A percentile compares a stretch with the other conserved stretches of the same genome.
Evolutionary conservation across 2,888 invertebrate species (phyloP).

Genomic region (Pyralis farinalis): DNA sequence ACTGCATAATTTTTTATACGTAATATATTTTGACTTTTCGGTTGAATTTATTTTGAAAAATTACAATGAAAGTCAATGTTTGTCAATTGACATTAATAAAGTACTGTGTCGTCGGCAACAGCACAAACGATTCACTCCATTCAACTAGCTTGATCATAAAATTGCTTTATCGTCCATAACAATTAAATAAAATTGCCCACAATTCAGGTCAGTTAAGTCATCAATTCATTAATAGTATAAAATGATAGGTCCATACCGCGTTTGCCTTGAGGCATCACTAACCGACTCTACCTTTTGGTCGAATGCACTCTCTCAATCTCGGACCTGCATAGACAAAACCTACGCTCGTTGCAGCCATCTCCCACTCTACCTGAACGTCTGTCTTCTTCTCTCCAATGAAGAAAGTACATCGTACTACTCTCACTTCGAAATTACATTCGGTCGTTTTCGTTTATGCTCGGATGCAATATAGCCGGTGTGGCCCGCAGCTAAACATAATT

Average conservation of each 20-base stretch:
- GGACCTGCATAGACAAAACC: slow-evolving; percentile 63
- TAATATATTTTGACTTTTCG: too few species aligned
- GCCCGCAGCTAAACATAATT: slow-evolving; percentile 73
- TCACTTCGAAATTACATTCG: slow-evolving; percentile 71
- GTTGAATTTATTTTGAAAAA: too few species aligned
- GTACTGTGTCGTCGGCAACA: slow-evolving; percentile 1
- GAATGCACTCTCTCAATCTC: slow-evolving; percentile 64
- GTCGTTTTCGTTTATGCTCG: slow-evolving; percentile 72
- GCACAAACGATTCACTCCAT: slow-evolving; percentile 40
- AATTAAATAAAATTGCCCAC: slow-evolving; percentile 63
- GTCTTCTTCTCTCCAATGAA: slow-evolving; percentile 46
- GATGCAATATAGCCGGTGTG: slow-evolving; percentile 80
- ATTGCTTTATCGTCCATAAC: slow-evolving; percentile 54
- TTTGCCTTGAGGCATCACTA: slow-evolving; percentile 38
- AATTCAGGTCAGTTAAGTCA: slow-evolving; percentile 63
- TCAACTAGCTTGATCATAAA: slow-evolving; percentile 50
- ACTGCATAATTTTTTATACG: too few species aligned
- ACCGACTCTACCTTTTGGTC: slow-evolving; percentile 41
- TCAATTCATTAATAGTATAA: slow-evolving; percentile 60
- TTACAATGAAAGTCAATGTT: too few species aligned
- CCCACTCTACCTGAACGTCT: slow-evolving; percentile 61
- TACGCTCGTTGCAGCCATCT: slow-evolving; percentile 54
- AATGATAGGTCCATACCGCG: slow-evolving; percentile 42
- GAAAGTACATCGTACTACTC: slow-evolving; percentile 52
- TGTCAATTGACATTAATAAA: slow-evolving; percentile 2